Percentiles rank a stretch among this genome's conserved stretches.
Evolutionary conservation across 2,113 vertebrate species (phyloP).

Genomic region (Istiophorus platypterus): DNA sequence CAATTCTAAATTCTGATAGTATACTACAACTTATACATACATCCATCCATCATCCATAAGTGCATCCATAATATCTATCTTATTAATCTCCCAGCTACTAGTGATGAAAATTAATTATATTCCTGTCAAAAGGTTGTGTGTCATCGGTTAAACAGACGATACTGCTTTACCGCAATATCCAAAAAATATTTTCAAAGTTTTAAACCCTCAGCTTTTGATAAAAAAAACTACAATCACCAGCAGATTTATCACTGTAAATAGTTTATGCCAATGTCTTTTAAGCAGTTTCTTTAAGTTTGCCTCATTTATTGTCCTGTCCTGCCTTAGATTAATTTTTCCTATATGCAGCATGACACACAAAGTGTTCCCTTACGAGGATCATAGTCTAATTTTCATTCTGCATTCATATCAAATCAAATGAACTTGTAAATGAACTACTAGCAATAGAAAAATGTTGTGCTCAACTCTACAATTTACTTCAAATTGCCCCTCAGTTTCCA

Average conservation of each 20-base stretch:
- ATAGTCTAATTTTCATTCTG: not conserved
- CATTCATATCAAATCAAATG: constrained; percentile 7
- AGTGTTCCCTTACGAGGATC: not conserved
- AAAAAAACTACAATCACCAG: not conserved
- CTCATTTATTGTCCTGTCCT: not conserved
- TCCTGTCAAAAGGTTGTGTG: not conserved
- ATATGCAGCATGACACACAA: not conserved
- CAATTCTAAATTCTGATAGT: not conserved
- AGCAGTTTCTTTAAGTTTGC: not conserved
- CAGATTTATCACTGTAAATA: not conserved
- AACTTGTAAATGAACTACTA: constrained; percentile 22
- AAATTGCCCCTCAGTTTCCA: constrained; percentile 57
- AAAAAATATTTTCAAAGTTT: constrained; percentile 7
- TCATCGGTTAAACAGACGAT: not conserved
- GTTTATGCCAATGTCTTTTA: not conserved
- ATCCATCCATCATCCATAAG: too few species aligned
- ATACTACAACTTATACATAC: too few species aligned
- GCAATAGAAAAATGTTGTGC: constrained; percentile 13
- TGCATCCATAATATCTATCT: not conserved
- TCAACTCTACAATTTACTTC: constrained; percentile 59
- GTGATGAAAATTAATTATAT: constrained; percentile 12
- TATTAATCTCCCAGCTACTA: not conserved
- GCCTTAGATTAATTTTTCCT: not conserved
- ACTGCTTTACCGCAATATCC: not conserved
- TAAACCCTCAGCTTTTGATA: constrained; percentile 11